Evolutionary conservation across 1,140 invertebrate genomes (phyloP).

Genomic region (Streblospio benedicti): DNA sequence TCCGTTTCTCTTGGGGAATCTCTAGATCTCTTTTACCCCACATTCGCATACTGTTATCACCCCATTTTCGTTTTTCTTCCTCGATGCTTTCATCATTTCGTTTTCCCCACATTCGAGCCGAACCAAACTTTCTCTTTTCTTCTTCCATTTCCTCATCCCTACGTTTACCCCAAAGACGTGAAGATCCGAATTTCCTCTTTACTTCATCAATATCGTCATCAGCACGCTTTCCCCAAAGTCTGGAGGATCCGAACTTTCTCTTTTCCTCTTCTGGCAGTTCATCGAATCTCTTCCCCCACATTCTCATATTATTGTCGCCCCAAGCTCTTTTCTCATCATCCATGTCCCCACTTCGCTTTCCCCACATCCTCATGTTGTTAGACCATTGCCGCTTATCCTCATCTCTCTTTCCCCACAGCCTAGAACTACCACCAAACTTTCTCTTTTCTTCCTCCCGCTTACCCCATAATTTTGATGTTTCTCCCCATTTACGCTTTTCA

Average conservation of each 20-base stretch:
- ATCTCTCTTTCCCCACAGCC: conserved; percentile 11
- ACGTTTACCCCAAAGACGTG: too few species aligned
- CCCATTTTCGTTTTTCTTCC: conserved; percentile 2
- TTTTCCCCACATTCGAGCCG: too few species aligned
- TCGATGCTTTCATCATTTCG: background rate
- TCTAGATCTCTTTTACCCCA: conserved; percentile 12
- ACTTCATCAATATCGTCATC: too few species aligned
- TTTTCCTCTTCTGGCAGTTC: background rate
- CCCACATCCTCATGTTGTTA: conserved; percentile 1
- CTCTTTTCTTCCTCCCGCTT: conserved; percentile 10
- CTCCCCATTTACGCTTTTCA: conserved; percentile 12
- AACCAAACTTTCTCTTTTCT: too few species aligned
- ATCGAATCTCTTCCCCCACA: conserved; percentile 7
- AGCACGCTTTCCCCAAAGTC: conserved; percentile 7
- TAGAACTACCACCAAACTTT: conserved; percentile 1
- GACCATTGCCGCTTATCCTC: background rate
- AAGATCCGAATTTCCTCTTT: too few species aligned
- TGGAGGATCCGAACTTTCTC: background rate
- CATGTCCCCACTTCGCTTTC: conserved; percentile 2
- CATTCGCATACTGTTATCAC: conserved; percentile 10
- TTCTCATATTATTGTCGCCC: conserved; percentile 2
- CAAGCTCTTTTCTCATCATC: conserved; percentile 2
- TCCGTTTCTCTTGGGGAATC: too few species aligned
- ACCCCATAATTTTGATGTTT: background rate
- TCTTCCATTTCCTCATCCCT: too few species aligned